A percentile compares a stretch with the other conserved stretches of the same genome.
These are phyloP conservation scores for Zoanthus solanderi DNA, from an alignment of 92 coral and sea anemone species.

Conservation along the genomic window DNA sequence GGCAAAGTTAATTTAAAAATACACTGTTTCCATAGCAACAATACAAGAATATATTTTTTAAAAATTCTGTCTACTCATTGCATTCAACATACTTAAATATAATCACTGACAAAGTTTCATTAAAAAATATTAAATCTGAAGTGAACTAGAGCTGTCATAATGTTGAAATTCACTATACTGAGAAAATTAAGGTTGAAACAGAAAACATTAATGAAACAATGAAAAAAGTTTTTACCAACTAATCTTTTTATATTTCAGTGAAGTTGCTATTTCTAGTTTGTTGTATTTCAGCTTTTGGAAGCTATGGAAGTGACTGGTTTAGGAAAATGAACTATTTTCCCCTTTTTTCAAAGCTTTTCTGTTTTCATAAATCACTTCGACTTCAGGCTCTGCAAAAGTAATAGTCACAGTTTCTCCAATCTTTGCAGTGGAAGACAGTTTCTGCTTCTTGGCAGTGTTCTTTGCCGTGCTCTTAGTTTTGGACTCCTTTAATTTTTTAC, in stretches of 20 bases:
- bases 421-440: neutral
- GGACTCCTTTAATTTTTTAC: constrained; percentile 46
- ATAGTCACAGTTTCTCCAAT: constrained; percentile 17
- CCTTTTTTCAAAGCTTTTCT: neutral
- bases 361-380: constrained; percentile 24
- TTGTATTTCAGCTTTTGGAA: neutral
- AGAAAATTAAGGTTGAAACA: constrained; percentile 29
- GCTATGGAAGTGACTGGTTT: neutral
- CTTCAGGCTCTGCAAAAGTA: constrained; percentile 18
- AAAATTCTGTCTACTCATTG: constrained; percentile 18
- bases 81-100: constrained; percentile 1
- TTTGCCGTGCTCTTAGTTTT: constrained; percentile 51
- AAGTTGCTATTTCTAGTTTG: constrained; percentile 14
- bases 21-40: constrained; percentile 23
- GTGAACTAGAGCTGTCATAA: constrained; percentile 34
- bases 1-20: constrained; percentile 8
- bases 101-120: constrained; percentile 14
- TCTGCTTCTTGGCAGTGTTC: constrained; percentile 31
- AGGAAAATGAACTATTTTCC: neutral
- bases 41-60: neutral
- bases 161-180: constrained; percentile 13
- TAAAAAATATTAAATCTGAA: constrained; percentile 7
- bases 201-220: constrained; percentile 27
- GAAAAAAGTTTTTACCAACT: constrained; percentile 21
- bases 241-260: neutral